Percentiles rank a stretch among this genome's conserved stretches.
Evolutionary conservation across 1,140 invertebrate genomes (phyloP).

Genomic region (Megalonaias nervosa): DNA sequence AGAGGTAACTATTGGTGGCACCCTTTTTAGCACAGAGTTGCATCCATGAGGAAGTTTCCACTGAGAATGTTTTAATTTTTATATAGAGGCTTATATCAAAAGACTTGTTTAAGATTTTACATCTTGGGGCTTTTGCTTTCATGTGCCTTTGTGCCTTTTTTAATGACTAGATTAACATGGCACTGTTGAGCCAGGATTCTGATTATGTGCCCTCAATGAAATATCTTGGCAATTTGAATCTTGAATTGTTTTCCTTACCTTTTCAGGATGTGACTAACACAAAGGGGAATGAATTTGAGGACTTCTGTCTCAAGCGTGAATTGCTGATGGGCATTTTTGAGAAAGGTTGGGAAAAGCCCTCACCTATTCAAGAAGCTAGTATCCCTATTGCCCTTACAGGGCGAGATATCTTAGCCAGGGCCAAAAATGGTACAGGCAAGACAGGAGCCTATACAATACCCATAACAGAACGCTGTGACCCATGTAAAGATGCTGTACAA

Average conservation of each 20-base stretch:
- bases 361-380: slow-evolving; percentile 93
- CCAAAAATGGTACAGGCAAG: slow-evolving; percentile 99
- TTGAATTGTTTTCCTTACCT: slow-evolving; percentile 6
- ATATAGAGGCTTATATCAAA: too few species aligned
- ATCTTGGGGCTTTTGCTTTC: too few species aligned
- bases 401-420: slow-evolving; percentile 97
- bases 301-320: slow-evolving; percentile 98
- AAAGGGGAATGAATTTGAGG: slow-evolving; percentile 99
- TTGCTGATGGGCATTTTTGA: slow-evolving; percentile 99
- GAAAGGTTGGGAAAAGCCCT: slow-evolving; percentile 99
- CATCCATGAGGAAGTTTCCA: too few species aligned
- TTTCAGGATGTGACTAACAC: slow-evolving; percentile 98
- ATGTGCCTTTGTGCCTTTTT: too few species aligned
- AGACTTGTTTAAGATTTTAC: too few species aligned
- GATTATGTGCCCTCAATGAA: not conserved
- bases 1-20: too few species aligned
- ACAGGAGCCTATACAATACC: slow-evolving; percentile 99
- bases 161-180: not conserved
- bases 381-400: slow-evolving; percentile 98
- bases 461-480: slow-evolving; percentile 94
- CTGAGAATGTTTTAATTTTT: too few species aligned
- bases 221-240: not conserved
- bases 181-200: not conserved
- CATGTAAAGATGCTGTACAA: slow-evolving; percentile 83
- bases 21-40: too few species aligned